Evolutionary conservation across 2,888 invertebrate genomes (phyloP).

Genomic region (Creontiades dilutus): DNA sequence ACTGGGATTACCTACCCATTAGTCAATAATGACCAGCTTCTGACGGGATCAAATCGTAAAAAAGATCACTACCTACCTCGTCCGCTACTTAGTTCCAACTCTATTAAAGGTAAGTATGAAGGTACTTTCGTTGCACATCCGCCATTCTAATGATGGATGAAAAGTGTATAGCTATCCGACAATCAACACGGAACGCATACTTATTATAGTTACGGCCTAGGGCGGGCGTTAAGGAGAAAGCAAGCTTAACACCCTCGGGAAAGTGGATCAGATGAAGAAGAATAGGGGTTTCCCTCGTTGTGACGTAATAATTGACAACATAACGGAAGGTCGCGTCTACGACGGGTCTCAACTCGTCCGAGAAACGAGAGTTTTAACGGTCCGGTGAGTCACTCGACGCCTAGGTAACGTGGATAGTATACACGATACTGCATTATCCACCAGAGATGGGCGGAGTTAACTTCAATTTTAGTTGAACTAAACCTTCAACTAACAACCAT

Average conservation of each 20-base stretch:
- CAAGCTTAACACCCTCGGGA: constrained; percentile 23
- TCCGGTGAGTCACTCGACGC: not conserved
- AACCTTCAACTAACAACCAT: no score
- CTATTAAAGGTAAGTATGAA: not conserved
- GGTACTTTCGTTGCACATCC: not conserved
- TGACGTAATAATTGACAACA: constrained; percentile 39
- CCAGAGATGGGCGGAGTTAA: no score
- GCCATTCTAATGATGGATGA: constrained; percentile 19
- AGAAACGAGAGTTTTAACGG: not conserved
- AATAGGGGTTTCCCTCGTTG: not conserved
- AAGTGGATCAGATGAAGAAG: constrained; percentile 35
- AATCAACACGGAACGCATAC: not conserved
- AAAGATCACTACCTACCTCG: not conserved
- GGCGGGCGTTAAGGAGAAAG: constrained; percentile 12
- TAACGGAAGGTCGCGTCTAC: constrained; percentile 8
- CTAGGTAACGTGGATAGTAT: not conserved
- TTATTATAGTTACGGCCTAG: not conserved
- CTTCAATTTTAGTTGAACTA: no score
- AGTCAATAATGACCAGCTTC: not conserved
- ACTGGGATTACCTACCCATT: no score
- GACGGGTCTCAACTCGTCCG: not conserved
- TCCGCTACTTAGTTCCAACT: not conserved
- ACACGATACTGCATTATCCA: no score
- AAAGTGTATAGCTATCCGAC: not conserved
- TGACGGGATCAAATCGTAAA: not conserved